Percentiles rank a stretch among this genome's conserved stretches.
Conservation (phyloP, 2,797 vertebrate species). For the Phoxinus dragarum region DNA sequence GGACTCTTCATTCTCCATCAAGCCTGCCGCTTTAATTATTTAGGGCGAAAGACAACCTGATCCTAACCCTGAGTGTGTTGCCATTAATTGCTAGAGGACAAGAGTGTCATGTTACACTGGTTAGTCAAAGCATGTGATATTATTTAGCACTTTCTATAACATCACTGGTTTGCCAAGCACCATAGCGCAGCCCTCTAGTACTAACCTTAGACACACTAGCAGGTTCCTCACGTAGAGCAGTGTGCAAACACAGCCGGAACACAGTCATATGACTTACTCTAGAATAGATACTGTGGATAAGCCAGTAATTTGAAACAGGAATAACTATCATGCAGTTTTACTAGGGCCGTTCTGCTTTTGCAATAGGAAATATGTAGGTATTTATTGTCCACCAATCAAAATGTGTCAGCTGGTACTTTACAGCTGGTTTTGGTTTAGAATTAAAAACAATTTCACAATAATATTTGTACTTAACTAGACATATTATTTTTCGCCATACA, state of each 20-base stretch:
- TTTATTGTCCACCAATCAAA: not conserved
- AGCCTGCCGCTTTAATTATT: constrained; percentile 36
- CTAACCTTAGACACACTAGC: not conserved
- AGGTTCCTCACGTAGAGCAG: not conserved
- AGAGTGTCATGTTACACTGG: constrained; percentile 53
- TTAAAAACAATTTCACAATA: not conserved
- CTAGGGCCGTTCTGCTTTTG: not conserved
- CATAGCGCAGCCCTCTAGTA: not conserved
- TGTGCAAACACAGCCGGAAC: not conserved
- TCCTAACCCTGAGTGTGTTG: constrained; percentile 12
- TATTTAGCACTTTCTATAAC: not conserved
- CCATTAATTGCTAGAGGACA: constrained; percentile 17
- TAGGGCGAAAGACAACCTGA: not conserved
- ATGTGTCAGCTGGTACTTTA: not conserved
- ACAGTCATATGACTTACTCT: not conserved
- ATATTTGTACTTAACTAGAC: not conserved
- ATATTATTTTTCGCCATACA: not conserved
- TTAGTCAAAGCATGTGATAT: constrained; percentile 24
- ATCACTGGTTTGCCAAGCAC: constrained; percentile 1
- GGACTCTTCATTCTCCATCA: not conserved
- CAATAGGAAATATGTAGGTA: not conserved
- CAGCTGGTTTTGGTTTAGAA: not conserved
- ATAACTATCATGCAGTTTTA: not conserved
- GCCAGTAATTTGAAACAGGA: not conserved
- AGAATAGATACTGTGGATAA: not conserved